These are phyloP conservation scores for Podargus strigoides DNA, from an alignment of 2,797 vertebrate genomes.

Conservation along the genomic window DNA sequence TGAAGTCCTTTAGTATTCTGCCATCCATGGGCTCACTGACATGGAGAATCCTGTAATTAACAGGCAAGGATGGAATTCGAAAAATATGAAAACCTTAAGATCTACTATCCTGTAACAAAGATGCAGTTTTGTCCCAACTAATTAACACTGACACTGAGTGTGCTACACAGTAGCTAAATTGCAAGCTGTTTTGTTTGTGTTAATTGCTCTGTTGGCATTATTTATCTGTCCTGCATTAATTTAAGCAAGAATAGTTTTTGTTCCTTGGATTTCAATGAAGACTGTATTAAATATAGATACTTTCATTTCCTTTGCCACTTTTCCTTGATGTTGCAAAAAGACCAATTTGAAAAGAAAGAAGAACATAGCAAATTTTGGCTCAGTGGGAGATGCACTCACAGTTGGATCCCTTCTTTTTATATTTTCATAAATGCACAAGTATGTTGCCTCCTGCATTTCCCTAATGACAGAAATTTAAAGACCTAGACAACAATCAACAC, in stretches of 20 bases:
- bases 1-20: neutral
- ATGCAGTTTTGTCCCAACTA: conserved; percentile 37
- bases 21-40: neutral
- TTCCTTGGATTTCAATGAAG: conserved; percentile 46
- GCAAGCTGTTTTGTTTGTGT: conserved; percentile 50
- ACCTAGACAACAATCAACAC: conserved; percentile 66
- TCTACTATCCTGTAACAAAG: neutral
- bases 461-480: conserved; percentile 64
- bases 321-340: conserved; percentile 59
- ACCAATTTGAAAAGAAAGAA: conserved; percentile 61
- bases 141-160: conserved; percentile 7
- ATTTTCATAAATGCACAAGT: conserved; percentile 57
- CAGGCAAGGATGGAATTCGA: neutral
- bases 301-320: conserved; percentile 51
- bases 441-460: conserved; percentile 58
- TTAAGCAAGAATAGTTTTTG: conserved; percentile 42
- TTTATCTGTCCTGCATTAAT: conserved; percentile 50
- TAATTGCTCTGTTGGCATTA: conserved; percentile 53
- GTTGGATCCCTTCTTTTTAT: conserved; percentile 49
- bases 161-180: conserved; percentile 16
- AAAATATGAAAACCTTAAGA: conserved; percentile 8
- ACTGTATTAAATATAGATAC: conserved; percentile 53
- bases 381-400: conserved; percentile 39
- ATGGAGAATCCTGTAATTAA: neutral
- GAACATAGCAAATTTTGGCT: conserved; percentile 42